phyloP scores from a whole-genome alignment of 2,888 invertebrate species.

The Odontocolon sp. region DNA sequence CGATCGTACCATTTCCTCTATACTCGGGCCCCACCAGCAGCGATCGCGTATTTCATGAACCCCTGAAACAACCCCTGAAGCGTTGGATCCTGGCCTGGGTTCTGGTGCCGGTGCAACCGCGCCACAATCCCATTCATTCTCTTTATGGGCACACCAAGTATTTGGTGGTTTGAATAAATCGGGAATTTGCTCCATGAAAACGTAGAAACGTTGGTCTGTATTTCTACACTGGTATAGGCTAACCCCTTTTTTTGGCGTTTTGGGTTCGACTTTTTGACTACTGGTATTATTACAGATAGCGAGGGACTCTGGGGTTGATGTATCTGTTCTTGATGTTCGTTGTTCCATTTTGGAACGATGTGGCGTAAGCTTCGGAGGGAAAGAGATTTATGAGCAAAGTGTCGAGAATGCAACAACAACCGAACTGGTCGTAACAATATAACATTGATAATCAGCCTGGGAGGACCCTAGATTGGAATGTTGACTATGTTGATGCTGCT shows the following conservation, averaged over 20 bases:
- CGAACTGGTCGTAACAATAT: conserved; percentile 32
- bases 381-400: conserved; percentile 19
- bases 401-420: conserved; percentile 18
- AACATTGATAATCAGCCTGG: conserved; percentile 50
- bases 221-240: neutral
- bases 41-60: conserved; percentile 77
- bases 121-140: conserved; percentile 78
- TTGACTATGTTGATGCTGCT: conserved; percentile 48
- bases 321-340: conserved; percentile 21
- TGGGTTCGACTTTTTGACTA: conserved; percentile 31
- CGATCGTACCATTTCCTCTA: too few species aligned
- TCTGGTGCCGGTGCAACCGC: conserved; percentile 66
- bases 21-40: conserved; percentile 50
- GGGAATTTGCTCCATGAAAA: conserved; percentile 73
- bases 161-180: conserved; percentile 79
- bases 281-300: conserved; percentile 1
- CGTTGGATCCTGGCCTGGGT: conserved; percentile 61
- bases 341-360: too few species aligned
- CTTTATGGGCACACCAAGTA: conserved; percentile 78
- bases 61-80: conserved; percentile 72
- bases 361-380: conserved; percentile 5
- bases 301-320: conserved; percentile 34
- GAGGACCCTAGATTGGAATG: conserved; percentile 59
- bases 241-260: conserved; percentile 10
- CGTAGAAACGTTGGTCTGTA: conserved; percentile 36